Evolutionary conservation across 2,113 vertebrate genomes (phyloP).

Genomic region (Charina bottae): DNA sequence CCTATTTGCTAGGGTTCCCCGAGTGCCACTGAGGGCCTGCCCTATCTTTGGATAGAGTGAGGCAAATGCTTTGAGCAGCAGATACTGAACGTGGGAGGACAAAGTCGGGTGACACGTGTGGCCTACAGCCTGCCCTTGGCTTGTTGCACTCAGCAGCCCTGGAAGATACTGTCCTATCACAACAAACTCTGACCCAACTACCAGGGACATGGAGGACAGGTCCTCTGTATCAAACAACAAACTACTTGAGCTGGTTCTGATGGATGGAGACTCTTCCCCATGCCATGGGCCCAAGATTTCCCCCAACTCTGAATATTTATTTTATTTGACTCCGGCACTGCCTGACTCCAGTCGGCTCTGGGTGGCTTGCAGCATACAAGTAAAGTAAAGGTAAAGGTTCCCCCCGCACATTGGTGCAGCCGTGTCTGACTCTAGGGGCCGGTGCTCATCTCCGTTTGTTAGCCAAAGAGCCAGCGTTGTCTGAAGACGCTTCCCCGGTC

Average conservation of each 20-base stretch:
- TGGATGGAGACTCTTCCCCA: not conserved
- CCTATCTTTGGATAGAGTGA: not conserved
- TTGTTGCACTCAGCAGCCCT: not conserved
- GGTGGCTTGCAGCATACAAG: not conserved
- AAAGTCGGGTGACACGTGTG: not conserved
- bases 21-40: not conserved
- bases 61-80: not conserved
- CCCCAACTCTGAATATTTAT: not conserved
- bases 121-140: not conserved
- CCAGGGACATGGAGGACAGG: not conserved
- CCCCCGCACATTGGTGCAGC: too few species aligned
- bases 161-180: not conserved
- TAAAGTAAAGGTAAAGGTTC: too few species aligned
- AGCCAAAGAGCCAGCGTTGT: too few species aligned
- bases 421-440: too few species aligned
- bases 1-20: too few species aligned
- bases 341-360: not conserved
- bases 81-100: not conserved
- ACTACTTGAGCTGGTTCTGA: not conserved
- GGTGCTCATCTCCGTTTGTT: too few species aligned
- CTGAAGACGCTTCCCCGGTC: too few species aligned
- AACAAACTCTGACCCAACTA: not conserved
- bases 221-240: not conserved
- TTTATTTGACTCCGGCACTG: not conserved
- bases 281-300: not conserved